phyloP scores from a whole-genome alignment of 2,113 vertebrate species.

The Copsychus sechellarum region DNA sequence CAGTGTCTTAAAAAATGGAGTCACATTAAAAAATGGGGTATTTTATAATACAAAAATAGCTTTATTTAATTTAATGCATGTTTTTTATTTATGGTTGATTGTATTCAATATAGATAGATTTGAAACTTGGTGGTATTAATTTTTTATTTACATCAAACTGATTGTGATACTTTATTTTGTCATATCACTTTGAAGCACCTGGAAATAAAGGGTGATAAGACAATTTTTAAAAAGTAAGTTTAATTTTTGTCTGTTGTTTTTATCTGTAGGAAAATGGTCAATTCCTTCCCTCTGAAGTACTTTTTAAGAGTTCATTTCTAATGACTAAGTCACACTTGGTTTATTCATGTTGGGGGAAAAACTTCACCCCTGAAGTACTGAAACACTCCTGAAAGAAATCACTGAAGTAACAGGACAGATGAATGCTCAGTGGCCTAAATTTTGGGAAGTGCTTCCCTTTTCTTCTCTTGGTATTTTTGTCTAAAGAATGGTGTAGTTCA shows the following conservation, averaged over 20 bases:
- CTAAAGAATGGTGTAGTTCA: neutral
- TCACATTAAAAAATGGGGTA: too few relatives aligned
- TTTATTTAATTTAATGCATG: slow-evolving; percentile 15
- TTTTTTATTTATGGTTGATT: neutral
- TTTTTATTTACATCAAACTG: slow-evolving; percentile 4
- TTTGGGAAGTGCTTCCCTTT: neutral
- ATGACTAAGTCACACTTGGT: neutral
- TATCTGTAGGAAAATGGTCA: neutral
- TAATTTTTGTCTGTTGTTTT: neutral
- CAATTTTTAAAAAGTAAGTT: neutral
- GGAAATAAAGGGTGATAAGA: slow-evolving; percentile 38
- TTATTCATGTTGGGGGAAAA: neutral
- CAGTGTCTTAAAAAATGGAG: neutral
- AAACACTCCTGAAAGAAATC: neutral
- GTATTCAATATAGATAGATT: neutral
- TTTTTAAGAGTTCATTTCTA: neutral
- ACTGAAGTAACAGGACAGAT: neutral
- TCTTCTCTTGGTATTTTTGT: neutral
- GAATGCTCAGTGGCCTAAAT: neutral
- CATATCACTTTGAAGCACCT: neutral
- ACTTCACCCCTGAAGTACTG: neutral
- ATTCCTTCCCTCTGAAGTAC: neutral
- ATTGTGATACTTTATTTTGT: slow-evolving; percentile 48
- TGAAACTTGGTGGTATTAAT: neutral
- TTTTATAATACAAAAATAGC: slow-evolving; percentile 3